A percentile compares a stretch with the other conserved stretches of the same genome.
phyloP scores from a whole-genome alignment of 2,113 vertebrate genomes.

The Dissostichus mawsoni region DNA sequence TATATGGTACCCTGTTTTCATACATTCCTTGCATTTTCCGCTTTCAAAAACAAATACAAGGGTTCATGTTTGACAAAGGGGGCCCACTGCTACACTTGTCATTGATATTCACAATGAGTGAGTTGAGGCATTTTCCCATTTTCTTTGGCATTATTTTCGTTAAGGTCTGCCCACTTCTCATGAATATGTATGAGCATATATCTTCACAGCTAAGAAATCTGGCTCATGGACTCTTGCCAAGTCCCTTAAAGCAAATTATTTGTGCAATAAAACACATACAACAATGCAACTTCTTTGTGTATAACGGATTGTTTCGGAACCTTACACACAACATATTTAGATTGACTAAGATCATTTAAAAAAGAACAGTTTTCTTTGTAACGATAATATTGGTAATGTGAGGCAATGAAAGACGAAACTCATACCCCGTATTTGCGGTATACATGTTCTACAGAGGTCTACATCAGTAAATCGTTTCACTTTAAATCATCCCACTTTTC shows the following conservation, averaged over 20 bases:
- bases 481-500: slow-evolving; percentile 43
- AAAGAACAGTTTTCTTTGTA: neutral
- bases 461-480: slow-evolving; percentile 34
- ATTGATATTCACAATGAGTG: slow-evolving; percentile 57
- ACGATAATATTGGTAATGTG: neutral
- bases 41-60: neutral
- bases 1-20: neutral
- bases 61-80: neutral
- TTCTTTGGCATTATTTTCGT: slow-evolving; percentile 51
- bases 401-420: neutral
- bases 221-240: slow-evolving; percentile 5
- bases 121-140: slow-evolving; percentile 46
- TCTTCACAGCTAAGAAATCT: slow-evolving; percentile 29
- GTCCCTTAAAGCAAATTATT: slow-evolving; percentile 21
- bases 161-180: slow-evolving; percentile 35
- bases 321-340: neutral
- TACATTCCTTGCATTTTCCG: neutral
- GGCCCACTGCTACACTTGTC: slow-evolving; percentile 37
- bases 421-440: neutral
- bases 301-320: neutral
- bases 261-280: slow-evolving; percentile 7
- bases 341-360: neutral
- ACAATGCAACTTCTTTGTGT: neutral
- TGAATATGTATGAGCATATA: slow-evolving; percentile 64
- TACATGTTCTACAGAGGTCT: slow-evolving; percentile 12